phyloP scores from a whole-genome alignment of 2,888 invertebrate species.

The Nymphalis urticae region DNA sequence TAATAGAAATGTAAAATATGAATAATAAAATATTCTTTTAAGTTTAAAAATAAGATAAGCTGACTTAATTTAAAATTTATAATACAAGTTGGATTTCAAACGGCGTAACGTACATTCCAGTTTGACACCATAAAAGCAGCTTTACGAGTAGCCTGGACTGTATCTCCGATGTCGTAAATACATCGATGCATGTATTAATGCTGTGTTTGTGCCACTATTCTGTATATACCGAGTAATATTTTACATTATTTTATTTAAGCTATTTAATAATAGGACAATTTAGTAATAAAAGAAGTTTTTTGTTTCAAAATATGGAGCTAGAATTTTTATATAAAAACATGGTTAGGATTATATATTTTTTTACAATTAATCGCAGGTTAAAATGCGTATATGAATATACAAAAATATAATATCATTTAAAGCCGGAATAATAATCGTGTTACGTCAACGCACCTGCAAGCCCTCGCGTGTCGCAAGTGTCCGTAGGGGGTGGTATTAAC shows the following conservation, averaged over 20 bases:
- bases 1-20: neutral
- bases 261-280: too few relatives aligned
- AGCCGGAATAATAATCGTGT: too few relatives aligned
- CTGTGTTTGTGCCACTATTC: constrained; percentile 29
- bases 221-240: neutral
- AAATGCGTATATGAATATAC: too few relatives aligned
- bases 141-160: constrained; percentile 34
- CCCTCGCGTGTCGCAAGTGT: too few relatives aligned
- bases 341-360: too few relatives aligned
- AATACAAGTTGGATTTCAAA: constrained; percentile 6
- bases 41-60: neutral
- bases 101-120: constrained; percentile 10
- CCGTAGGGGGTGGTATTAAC: too few relatives aligned
- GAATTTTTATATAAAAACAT: too few relatives aligned
- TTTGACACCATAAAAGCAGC: constrained; percentile 32
- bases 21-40: neutral
- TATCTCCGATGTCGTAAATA: constrained; percentile 38
- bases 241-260: neutral
- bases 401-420: too few relatives aligned
- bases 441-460: too few relatives aligned
- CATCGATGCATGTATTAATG: constrained; percentile 35
- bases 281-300: too few relatives aligned
- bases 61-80: constrained; percentile 8
- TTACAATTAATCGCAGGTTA: too few relatives aligned
- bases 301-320: too few relatives aligned